Percentiles rank a stretch among this genome's conserved stretches.
phyloP scores from a whole-genome alignment of 2,113 vertebrate species.

The Thamnaconus septentrionalis region DNA sequence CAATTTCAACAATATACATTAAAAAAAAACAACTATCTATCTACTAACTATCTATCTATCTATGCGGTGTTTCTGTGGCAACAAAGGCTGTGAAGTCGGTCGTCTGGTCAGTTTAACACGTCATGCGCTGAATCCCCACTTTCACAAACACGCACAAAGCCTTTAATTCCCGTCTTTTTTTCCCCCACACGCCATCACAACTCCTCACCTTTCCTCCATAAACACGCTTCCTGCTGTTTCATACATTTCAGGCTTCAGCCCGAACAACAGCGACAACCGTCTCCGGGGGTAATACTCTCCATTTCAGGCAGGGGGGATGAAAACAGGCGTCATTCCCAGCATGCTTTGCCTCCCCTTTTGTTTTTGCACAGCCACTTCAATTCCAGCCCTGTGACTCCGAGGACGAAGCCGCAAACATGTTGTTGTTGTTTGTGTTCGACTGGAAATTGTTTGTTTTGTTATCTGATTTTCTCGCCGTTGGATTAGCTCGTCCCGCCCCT shows the following conservation, averaged over 20 bases:
- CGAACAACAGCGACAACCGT: background rate
- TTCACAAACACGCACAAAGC: conserved; percentile 30
- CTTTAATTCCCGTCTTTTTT: conserved; percentile 46
- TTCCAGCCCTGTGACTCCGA: conserved; percentile 29
- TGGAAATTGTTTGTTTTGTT: conserved; percentile 15
- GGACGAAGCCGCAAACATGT: conserved; percentile 68
- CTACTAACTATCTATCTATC: too few relatives aligned
- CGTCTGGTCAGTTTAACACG: too few relatives aligned
- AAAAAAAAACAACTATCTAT: too few relatives aligned
- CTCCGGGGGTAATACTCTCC: conserved; percentile 21
- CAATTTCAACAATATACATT: too few relatives aligned
- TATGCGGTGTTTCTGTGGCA: too few relatives aligned
- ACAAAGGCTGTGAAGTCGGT: too few relatives aligned
- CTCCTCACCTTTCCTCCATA: conserved; percentile 28
- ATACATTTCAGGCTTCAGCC: conserved; percentile 21
- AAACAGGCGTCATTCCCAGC: conserved; percentile 12
- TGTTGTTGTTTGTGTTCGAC: conserved; percentile 49
- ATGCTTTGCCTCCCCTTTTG: conserved; percentile 31
- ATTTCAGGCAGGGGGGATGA: conserved; percentile 5
- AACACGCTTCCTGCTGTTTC: conserved; percentile 9
- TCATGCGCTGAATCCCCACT: background rate
- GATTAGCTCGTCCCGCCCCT: too few relatives aligned
- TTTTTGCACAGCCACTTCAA: conserved; percentile 41
- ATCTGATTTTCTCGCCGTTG: too few relatives aligned
- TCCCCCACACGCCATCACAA: conserved; percentile 15